These are phyloP conservation scores for Ailuropoda melanoleuca DNA, from an alignment of 2,113 vertebrate species.

Conservation along the genomic window DNA sequence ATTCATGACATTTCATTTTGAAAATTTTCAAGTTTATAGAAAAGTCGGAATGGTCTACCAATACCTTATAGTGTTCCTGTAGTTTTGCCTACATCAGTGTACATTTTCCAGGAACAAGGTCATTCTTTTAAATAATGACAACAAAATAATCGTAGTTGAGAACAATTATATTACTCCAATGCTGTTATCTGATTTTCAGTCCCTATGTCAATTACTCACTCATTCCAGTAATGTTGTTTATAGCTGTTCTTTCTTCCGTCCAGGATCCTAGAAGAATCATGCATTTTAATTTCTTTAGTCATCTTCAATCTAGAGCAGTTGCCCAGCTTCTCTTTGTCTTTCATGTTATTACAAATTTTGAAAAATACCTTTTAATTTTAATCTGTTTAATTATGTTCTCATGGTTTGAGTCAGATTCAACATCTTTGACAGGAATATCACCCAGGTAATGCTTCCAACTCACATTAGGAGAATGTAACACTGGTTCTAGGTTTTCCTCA, in stretches of 20 bases:
- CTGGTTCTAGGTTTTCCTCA: neutral
- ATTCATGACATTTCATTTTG: neutral
- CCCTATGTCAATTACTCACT: neutral
- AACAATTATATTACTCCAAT: neutral
- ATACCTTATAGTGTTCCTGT: neutral
- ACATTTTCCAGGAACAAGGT: neutral
- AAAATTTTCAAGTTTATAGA: neutral
- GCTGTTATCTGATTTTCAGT: neutral
- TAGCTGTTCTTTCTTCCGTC: neutral
- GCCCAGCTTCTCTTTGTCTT: neutral
- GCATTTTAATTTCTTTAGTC: neutral
- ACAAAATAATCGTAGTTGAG: neutral
- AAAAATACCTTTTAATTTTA: neutral
- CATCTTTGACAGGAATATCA: neutral
- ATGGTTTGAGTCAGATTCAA: neutral
- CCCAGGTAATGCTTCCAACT: neutral
- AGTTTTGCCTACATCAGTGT: neutral
- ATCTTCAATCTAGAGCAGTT: neutral
- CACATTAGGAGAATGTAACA: neutral
- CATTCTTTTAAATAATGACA: neutral
- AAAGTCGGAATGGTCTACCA: neutral
- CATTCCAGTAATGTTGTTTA: neutral
- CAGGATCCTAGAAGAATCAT: neutral
- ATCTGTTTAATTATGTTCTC: neutral
- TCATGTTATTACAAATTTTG: constrained; percentile 7